These are phyloP conservation scores for Blastomussa wellsi DNA, from an alignment of 92 coral and sea anemone species.

Conservation along the genomic window DNA sequence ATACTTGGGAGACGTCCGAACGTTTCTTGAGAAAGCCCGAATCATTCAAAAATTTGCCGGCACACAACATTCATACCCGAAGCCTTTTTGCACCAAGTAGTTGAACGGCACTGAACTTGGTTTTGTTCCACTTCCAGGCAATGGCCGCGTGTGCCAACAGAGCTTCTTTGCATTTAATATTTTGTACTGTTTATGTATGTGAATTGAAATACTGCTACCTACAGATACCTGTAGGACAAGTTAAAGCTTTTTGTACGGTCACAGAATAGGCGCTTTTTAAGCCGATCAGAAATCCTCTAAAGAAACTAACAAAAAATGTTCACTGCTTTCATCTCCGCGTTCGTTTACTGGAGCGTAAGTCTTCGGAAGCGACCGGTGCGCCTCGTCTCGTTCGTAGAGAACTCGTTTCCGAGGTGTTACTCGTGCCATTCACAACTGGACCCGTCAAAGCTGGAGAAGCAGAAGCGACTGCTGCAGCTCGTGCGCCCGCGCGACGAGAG, in stretches of 20 bases:
- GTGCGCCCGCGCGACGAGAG: slow-evolving; percentile 63
- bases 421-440: slow-evolving; percentile 71
- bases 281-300: neutral
- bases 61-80: neutral
- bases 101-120: neutral
- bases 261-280: neutral
- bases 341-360: slow-evolving; percentile 72
- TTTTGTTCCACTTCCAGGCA: neutral
- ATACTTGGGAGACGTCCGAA: neutral
- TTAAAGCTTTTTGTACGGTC: neutral
- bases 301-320: neutral
- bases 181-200: neutral
- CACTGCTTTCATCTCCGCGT: slow-evolving; percentile 45
- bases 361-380: slow-evolving; percentile 65
- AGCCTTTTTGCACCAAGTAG: neutral
- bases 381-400: slow-evolving; percentile 74
- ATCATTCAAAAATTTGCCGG: neutral
- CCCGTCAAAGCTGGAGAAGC: slow-evolving; percentile 50
- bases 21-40: neutral
- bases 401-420: slow-evolving; percentile 39
- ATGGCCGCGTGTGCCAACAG: neutral
- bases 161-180: neutral
- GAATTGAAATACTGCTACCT: neutral
- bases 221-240: neutral
- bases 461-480: slow-evolving; percentile 51